Evolutionary conservation across 37 sponge, comb jelly and placozoan genomes (phyloP), one percentile per base, ranked within the genome.

Genomic region (Beroe forskalii): DNA sequence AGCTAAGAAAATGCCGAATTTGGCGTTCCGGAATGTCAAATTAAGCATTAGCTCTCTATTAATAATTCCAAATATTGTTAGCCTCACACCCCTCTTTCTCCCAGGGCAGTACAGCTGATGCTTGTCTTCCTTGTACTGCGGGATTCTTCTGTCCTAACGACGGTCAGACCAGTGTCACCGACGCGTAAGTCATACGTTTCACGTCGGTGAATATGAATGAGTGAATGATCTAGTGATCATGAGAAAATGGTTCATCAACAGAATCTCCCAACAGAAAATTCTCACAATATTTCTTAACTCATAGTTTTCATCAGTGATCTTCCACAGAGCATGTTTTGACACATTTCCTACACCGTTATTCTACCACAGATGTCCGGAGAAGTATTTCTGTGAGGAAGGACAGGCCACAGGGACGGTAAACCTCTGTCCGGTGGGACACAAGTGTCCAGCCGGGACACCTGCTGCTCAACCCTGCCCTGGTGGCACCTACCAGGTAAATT

Each of bases 131-230:
- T 22, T 91, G 92, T 90, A 40, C 92, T 3, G 64, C 89, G 8
- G 92, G 92, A 30, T 91, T 63, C 42, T 91, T 66, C 90, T 91
- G 92, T 61, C 92, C 62, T 31, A 36, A 37, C 20, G 76, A 72
- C 28, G 76, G 40, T 12, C 76, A 72, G 40, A 37, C 40, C 8
- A 37, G 22, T 20, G 76, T 72, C 76, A 72, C 90, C 14, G 90
- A 60, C 19, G 22, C 30, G 90, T 62, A 61, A 61, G 90, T 89
- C 41, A 9, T 24, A 76, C 9, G 31, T 22, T 32, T 36, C 22
- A 76, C 28, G n/a, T n/a, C n/a, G n/a, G n/a, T n/a, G n/a, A n/a
- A n/a, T 55, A 55, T 9, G 9, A 55, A 55, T 17, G 17, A 9
- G 17, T 17, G 9, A 55, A 55, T 55, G 9, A 55, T 20, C 60